Evolutionary conservation across 2,797 vertebrate genomes (phyloP).

Genomic region (Geotrypetes seraphini): DNA sequence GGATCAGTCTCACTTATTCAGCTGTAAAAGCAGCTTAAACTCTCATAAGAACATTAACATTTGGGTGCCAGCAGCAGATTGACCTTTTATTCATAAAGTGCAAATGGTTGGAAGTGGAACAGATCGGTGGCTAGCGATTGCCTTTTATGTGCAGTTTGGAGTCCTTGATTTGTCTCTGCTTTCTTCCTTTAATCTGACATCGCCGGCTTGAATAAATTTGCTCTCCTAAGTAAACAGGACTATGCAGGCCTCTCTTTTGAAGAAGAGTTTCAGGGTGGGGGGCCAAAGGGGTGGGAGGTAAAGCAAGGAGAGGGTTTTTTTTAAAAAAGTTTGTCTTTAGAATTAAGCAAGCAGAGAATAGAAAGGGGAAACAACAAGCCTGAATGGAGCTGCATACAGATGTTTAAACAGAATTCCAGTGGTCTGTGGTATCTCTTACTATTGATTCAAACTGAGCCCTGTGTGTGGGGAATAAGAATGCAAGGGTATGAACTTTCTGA

Average conservation of each 20-base stretch:
- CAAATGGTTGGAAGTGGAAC: conserved; percentile 67
- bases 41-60: conserved; percentile 69
- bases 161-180: conserved; percentile 66
- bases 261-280: conserved; percentile 30
- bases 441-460: conserved; percentile 27
- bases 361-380: conserved; percentile 35
- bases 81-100: conserved; percentile 71
- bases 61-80: conserved; percentile 66
- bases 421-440: conserved; percentile 12
- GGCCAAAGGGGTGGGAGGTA: conserved; percentile 20
- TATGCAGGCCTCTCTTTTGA: conserved; percentile 51
- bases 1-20: conserved; percentile 63
- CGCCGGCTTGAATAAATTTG: conserved; percentile 65
- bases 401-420: conserved; percentile 10
- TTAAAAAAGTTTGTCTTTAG: conserved; percentile 63
- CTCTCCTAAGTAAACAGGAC: conserved; percentile 71
- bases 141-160: conserved; percentile 67
- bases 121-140: conserved; percentile 62
- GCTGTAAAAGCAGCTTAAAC: conserved; percentile 71
- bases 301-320: conserved; percentile 50
- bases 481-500: conserved; percentile 41
- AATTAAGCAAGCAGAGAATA: conserved; percentile 63
- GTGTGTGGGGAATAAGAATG: conserved; percentile 41
- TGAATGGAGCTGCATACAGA: conserved; percentile 36
- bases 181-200: conserved; percentile 78